Evolutionary conservation across 1,140 invertebrate species (phyloP), one percentile per base, ranked within the genome.

Genomic region (Drosophila prosaltans): DNA sequence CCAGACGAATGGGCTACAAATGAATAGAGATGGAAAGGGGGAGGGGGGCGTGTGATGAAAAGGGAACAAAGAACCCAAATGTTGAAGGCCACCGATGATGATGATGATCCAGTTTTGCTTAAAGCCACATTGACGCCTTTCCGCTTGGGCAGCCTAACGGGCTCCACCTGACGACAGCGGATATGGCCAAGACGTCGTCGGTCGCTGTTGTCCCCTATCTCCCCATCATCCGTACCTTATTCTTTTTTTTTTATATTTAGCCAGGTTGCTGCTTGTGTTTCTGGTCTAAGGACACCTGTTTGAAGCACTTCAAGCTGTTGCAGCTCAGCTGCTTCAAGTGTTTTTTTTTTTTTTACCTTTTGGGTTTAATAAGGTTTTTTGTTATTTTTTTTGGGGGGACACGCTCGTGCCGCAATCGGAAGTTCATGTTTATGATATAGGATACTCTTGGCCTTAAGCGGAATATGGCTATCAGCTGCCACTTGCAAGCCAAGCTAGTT

Each of bases 381-480:
- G 16, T 16, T 60, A 45, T 78, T 65, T 74, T 71, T 72, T 70
- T 78, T 81, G 78, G 81, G 78, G 81, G 74, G 78, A 81, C 71
- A 67, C 81, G 81, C 72, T 72, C 64, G 80, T 63, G 69, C 76
- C 80, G 68, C 74, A 86, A 86, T 86, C 81, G 81, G 81, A 85
- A 86, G 81, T 86, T 78, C 65, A 69, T 78, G 71, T 81, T 85
- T 85, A 86, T 86, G 81, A 86, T 78, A 86, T 48, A 43, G 45
- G 65, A 65, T 72, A 67, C 61, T 43, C 66, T 69, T 67, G 54
- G 36, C 41, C 62, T 28, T 5, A 43, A 45, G 54, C 32, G 24
- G 55, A 26, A 51, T 51, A 51, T 26, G 45, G 45, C 8, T 63
- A 78, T 86, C 82, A 81, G 78, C 82, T 81, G 78, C 68, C 73